A percentile compares a stretch with the other conserved stretches of the same genome.
Conservation (phyloP, 1,140 invertebrate species). For the Leptinotarsa defecta region DNA sequence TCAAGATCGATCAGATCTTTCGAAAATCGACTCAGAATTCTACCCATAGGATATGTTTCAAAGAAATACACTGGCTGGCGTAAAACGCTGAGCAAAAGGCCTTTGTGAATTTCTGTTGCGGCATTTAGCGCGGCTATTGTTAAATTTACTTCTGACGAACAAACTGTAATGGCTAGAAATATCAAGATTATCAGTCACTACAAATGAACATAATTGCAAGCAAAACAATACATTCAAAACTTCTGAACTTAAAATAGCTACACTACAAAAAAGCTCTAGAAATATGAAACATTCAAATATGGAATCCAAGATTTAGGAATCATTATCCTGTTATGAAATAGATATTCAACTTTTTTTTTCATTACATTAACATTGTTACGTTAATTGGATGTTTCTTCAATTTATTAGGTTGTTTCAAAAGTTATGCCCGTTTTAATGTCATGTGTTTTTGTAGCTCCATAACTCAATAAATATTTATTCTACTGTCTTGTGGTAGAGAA, state of each 20-base stretch:
- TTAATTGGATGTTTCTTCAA: too few relatives aligned
- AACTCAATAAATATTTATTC: too few relatives aligned
- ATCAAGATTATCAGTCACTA: conserved; percentile 20
- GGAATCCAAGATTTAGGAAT: too few relatives aligned
- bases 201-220: conserved; percentile 14
- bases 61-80: conserved; percentile 75
- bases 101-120: conserved; percentile 63
- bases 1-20: conserved; percentile 75
- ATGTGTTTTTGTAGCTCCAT: too few relatives aligned
- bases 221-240: conserved; percentile 10
- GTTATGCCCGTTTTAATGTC: too few relatives aligned
- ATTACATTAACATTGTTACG: too few relatives aligned
- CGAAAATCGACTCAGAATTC: conserved; percentile 74
- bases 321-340: too few relatives aligned
- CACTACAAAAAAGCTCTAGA: not conserved
- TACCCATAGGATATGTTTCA: conserved; percentile 73
- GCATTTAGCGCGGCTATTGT: conserved; percentile 67
- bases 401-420: too few relatives aligned
- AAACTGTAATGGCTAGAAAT: conserved; percentile 61
- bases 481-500: too few relatives aligned
- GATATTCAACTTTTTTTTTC: too few relatives aligned
- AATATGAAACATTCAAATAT: not conserved
- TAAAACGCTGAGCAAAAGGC: conserved; percentile 67
- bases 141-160: conserved; percentile 61
- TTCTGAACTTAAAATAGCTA: not conserved